phyloP scores from a whole-genome alignment of 2,113 vertebrate genomes.

The Nymphicus hollandicus region DNA sequence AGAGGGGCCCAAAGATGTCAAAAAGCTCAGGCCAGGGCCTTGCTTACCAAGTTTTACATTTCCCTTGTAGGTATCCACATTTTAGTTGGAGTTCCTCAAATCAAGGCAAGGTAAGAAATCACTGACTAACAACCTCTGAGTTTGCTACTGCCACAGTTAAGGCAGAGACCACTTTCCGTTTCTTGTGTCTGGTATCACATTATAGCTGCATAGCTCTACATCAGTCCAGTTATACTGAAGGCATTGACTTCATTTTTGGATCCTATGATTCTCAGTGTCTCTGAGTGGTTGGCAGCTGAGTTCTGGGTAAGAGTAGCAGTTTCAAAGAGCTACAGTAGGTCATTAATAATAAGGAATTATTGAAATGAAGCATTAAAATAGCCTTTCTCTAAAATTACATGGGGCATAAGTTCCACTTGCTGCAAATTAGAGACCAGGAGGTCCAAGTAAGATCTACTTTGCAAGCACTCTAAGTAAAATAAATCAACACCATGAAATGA shows the following conservation, averaged over 20 bases:
- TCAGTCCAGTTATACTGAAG: neutral
- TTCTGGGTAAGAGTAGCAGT: neutral
- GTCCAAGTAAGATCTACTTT: neutral
- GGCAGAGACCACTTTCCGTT: neutral
- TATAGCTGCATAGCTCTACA: neutral
- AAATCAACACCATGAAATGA: neutral
- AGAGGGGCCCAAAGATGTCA: neutral
- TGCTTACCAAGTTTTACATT: neutral
- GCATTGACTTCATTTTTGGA: neutral
- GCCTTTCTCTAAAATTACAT: neutral
- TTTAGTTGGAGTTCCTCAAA: neutral
- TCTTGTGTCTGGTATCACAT: neutral
- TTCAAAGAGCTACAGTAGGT: neutral
- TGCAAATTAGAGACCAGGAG: neutral
- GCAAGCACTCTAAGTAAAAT: neutral
- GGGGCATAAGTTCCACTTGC: neutral
- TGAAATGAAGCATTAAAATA: neutral
- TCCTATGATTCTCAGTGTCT: neutral
- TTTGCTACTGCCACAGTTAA: neutral
- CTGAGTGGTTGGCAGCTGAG: neutral
- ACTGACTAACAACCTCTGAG: neutral
- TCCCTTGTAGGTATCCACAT: neutral
- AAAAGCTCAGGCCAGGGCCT: neutral
- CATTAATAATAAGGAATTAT: neutral
- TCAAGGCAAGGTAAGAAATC: neutral